These are phyloP conservation scores for Alectura lathami DNA, from an alignment of 2,113 vertebrate species.

Conservation along the genomic window DNA sequence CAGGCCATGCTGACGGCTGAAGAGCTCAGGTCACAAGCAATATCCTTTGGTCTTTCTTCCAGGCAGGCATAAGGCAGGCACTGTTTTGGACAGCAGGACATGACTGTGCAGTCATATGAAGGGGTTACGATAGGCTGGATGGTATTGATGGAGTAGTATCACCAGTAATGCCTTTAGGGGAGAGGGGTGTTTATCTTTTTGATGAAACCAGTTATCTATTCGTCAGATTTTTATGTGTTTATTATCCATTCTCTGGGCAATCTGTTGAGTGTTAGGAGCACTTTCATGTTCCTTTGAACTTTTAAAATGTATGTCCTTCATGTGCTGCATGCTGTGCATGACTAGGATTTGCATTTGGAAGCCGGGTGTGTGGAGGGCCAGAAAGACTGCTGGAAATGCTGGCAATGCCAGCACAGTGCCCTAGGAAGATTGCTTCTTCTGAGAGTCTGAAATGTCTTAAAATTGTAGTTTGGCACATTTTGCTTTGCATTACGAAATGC, in stretches of 20 bases:
- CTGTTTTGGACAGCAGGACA: not conserved
- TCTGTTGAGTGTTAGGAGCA: not conserved
- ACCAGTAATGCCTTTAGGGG: not conserved
- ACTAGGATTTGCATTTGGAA: not conserved
- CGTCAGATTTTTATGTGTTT: not conserved
- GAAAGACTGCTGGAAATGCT: not conserved
- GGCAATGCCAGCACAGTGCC: not conserved
- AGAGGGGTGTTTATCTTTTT: constrained; percentile 12
- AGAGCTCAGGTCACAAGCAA: not conserved
- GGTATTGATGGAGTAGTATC: not conserved
- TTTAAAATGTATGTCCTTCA: not conserved
- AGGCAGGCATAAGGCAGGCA: not conserved
- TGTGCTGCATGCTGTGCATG: accelerated
- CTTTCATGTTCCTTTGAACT: not conserved
- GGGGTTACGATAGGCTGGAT: not conserved
- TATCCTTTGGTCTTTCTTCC: not conserved
- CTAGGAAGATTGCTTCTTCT: not conserved
- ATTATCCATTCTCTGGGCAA: not conserved
- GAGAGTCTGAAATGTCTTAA: not conserved
- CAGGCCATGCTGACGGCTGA: not conserved
- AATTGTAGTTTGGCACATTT: not conserved
- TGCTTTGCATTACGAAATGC: not conserved
- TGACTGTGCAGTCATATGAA: not conserved
- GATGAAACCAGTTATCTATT: constrained; percentile 8
- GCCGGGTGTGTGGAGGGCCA: not conserved